These are phyloP conservation scores for Ostrea edulis DNA, from an alignment of 1,140 invertebrate genomes.

Conservation along the genomic window DNA sequence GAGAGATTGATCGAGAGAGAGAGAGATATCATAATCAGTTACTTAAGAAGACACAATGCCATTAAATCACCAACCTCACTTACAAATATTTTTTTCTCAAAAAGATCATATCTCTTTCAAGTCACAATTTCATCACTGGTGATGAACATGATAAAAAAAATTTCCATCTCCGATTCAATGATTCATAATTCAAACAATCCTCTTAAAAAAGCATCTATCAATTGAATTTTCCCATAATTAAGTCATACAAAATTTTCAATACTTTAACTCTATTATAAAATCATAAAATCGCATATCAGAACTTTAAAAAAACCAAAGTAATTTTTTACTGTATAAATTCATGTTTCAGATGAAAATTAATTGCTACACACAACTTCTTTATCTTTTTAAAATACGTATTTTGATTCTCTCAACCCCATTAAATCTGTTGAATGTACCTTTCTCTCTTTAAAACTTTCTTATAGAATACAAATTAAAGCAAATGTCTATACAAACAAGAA, in stretches of 20 bases:
- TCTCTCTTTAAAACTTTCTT: no score
- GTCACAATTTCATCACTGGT: not conserved
- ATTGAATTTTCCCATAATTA: not conserved
- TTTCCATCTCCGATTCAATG: not conserved
- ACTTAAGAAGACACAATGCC: not conserved
- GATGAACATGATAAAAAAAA: not conserved
- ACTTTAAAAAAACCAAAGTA: not conserved
- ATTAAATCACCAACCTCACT: not conserved
- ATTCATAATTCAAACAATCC: not conserved
- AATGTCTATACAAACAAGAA: no score
- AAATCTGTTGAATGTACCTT: not conserved
- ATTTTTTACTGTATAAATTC: constrained; percentile 17
- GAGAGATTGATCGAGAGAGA: no score
- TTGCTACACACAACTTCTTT: not conserved
- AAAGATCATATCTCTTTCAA: constrained; percentile 1
- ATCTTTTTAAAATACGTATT: not conserved
- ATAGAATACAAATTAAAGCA: no score
- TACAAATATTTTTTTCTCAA: not conserved
- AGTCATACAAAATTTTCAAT: not conserved
- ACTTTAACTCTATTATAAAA: not conserved
- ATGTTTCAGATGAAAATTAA: constrained; percentile 7
- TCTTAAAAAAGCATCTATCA: not conserved
- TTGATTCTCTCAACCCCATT: not conserved
- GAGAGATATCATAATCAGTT: no score
- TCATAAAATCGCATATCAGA: not conserved